Conservation (phyloP, 2,113 vertebrate genomes). For the Pygoscelis antarcticus region DNA sequence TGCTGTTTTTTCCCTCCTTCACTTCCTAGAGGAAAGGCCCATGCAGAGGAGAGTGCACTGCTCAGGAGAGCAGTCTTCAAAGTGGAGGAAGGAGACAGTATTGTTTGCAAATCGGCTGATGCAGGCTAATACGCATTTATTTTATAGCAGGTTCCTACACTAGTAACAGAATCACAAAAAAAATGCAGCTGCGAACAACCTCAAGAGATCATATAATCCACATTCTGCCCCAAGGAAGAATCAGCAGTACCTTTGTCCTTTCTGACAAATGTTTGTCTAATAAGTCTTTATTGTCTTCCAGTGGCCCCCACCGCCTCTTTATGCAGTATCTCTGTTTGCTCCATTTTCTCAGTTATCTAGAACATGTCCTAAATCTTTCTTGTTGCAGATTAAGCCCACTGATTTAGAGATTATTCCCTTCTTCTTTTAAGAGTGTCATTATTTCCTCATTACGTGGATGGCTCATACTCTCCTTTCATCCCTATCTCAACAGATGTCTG, state of each 20-base stretch:
- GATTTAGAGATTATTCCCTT: background rate
- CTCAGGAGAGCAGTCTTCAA: background rate
- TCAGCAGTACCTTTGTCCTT: background rate
- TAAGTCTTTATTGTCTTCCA: background rate
- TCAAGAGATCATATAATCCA: background rate
- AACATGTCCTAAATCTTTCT: background rate
- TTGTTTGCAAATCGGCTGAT: background rate
- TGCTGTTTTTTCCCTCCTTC: background rate
- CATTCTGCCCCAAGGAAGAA: background rate
- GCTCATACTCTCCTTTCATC: background rate
- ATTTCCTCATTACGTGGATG: background rate
- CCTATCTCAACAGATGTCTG: background rate
- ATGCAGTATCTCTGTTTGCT: background rate
- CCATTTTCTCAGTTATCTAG: background rate
- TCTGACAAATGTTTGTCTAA: background rate
- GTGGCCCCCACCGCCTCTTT: background rate
- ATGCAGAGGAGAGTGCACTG: background rate
- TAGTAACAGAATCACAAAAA: background rate
- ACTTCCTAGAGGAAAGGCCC: background rate
- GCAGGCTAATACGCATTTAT: background rate
- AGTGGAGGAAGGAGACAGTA: background rate
- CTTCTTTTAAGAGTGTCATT: background rate
- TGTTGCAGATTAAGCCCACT: background rate
- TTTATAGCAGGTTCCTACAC: background rate
- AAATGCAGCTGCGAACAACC: background rate